These are phyloP conservation scores for Seriola dumerili DNA, from an alignment of 2,113 vertebrate species.

Conservation along the genomic window DNA sequence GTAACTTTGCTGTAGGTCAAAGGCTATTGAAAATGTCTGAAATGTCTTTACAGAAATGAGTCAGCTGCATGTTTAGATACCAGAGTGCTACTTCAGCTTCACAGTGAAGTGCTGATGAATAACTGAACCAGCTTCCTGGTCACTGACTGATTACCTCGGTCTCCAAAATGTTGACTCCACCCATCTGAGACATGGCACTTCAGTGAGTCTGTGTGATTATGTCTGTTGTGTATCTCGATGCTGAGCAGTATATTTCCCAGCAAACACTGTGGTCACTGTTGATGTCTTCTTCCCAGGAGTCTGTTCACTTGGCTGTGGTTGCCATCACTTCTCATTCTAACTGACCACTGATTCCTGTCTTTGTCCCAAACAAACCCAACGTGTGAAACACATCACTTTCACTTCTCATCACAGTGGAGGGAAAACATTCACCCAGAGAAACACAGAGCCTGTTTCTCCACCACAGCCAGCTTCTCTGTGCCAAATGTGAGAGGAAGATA, in stretches of 20 bases:
- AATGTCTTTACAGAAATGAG: too few species aligned
- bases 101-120: too few species aligned
- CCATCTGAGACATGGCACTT: background rate
- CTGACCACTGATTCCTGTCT: conserved; percentile 22
- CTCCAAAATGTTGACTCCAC: conserved; percentile 4
- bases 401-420: conserved; percentile 43
- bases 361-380: conserved; percentile 29
- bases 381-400: conserved; percentile 56
- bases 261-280: background rate
- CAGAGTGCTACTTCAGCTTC: too few species aligned
- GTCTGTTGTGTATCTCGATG: background rate
- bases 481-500: conserved; percentile 2
- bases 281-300: conserved; percentile 12
- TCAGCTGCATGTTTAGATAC: too few species aligned
- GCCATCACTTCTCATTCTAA: conserved; percentile 22
- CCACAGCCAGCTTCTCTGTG: conserved; percentile 1
- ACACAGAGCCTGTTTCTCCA: conserved; percentile 5
- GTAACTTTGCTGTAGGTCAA: background rate
- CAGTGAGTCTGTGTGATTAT: background rate
- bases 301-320: conserved; percentile 25
- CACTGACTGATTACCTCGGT: conserved; percentile 2
- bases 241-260: background rate
- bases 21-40: background rate
- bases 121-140: background rate
- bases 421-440: conserved; percentile 41